phyloP scores from a whole-genome alignment of 1,140 invertebrate species.

The Drosophila willistoni region DNA sequence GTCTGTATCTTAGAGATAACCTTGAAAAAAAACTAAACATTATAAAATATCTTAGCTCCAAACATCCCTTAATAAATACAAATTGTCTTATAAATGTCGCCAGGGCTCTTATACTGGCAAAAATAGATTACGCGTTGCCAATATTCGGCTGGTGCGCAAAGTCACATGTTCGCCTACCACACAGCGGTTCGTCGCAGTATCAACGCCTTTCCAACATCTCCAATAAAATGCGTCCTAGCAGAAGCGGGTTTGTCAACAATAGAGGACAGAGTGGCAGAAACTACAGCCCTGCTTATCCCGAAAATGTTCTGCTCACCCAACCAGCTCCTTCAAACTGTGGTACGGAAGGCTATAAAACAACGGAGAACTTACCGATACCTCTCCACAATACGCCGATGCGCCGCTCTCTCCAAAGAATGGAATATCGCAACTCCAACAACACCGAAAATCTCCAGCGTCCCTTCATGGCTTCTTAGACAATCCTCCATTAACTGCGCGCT shows the following conservation, averaged over 20 bases:
- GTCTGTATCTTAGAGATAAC: too few relatives aligned
- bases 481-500: constrained; percentile 19
- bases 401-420: constrained; percentile 15
- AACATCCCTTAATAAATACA: constrained; percentile 13
- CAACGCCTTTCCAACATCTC: constrained; percentile 2
- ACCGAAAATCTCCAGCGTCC: constrained; percentile 3
- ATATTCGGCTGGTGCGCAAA: too few relatives aligned
- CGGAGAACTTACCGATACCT: constrained; percentile 13
- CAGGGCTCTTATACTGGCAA: neutral
- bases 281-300: constrained; percentile 11
- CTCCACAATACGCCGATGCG: constrained; percentile 12
- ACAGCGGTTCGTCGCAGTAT: constrained; percentile 7
- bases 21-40: too few relatives aligned
- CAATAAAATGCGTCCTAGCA: constrained; percentile 12
- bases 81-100: constrained; percentile 2
- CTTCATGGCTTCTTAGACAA: constrained; percentile 14
- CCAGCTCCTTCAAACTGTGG: constrained; percentile 5
- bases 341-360: constrained; percentile 17
- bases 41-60: too few relatives aligned
- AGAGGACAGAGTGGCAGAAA: constrained; percentile 25
- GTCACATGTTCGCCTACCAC: constrained; percentile 4
- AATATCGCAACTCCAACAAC: constrained; percentile 8
- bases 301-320: constrained; percentile 5
- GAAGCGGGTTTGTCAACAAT: constrained; percentile 18
- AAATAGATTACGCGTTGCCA: too few relatives aligned